A percentile compares a stretch with the other conserved stretches of the same genome.
phyloP scores from a whole-genome alignment of 2,888 invertebrate species.

The Agonum fuliginosum region DNA sequence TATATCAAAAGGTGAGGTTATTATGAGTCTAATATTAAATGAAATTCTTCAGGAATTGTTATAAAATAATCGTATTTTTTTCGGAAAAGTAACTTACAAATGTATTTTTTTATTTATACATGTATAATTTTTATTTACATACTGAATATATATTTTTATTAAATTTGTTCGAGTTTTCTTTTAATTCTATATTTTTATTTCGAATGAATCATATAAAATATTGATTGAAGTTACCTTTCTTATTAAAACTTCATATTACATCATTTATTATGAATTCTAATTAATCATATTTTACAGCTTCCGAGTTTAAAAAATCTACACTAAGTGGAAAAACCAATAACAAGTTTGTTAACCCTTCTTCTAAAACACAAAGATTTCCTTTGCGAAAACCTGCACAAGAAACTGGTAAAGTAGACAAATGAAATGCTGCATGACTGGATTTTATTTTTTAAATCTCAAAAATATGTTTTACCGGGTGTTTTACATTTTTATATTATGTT shows the following conservation, averaged over 20 bases:
- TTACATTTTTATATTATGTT: background rate
- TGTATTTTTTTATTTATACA: constrained; percentile 25
- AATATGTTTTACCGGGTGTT: background rate
- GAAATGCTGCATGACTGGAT: background rate
- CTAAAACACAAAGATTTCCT: background rate
- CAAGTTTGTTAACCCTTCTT: background rate
- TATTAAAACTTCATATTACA: background rate
- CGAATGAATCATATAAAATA: background rate
- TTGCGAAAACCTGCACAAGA: background rate
- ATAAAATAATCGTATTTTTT: constrained; percentile 20
- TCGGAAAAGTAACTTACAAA: constrained; percentile 2
- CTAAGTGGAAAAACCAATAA: background rate
- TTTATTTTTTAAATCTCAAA: background rate
- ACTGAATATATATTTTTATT: constrained; percentile 39
- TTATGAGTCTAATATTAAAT: constrained; percentile 31
- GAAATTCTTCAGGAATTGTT: constrained; percentile 38
- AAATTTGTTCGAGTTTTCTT: constrained; percentile 17
- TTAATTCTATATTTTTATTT: background rate
- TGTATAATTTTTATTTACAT: constrained; percentile 4
- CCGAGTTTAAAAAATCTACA: background rate
- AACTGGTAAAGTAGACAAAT: background rate
- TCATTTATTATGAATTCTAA: background rate
- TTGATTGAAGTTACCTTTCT: background rate
- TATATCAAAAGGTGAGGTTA: constrained; percentile 40
- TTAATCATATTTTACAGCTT: background rate